Conservation (phyloP, 1,140 invertebrate species). For the Rhagoletis pomonella region DNA sequence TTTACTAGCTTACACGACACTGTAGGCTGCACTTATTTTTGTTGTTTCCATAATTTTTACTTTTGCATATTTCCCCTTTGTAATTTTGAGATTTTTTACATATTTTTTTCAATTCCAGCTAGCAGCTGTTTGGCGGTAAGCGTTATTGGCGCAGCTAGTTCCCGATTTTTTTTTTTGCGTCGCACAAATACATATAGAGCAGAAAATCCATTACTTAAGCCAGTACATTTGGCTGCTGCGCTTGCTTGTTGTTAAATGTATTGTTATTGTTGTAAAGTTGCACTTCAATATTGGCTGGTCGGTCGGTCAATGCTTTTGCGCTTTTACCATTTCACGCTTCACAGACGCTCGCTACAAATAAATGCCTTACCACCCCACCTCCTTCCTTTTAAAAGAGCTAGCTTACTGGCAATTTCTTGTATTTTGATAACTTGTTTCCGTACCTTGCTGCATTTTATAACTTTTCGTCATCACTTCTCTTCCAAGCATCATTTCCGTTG, state of each 20-base stretch:
- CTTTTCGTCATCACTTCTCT: not conserved
- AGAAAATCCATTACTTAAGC: slow-evolving; percentile 36
- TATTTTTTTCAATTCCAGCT: not conserved
- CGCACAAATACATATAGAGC: slow-evolving; percentile 18
- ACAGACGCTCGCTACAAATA: not conserved
- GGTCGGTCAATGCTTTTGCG: too few relatives aligned
- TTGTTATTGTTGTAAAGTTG: slow-evolving; percentile 42
- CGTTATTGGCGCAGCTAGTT: not conserved
- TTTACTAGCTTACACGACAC: not conserved
- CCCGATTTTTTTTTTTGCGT: not conserved
- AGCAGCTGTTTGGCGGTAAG: slow-evolving; percentile 32
- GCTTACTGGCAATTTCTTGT: not conserved
- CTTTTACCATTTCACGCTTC: slow-evolving; percentile 11
- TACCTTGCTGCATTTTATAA: not conserved
- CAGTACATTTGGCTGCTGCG: not conserved
- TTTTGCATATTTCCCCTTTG: not conserved
- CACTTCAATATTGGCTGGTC: slow-evolving; percentile 43
- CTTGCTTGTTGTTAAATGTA: slow-evolving; percentile 4
- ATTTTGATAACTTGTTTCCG: not conserved
- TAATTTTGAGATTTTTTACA: not conserved
- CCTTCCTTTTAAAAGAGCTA: not conserved
- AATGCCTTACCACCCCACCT: not conserved
- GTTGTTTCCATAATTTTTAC: not conserved
- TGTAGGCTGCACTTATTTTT: not conserved
- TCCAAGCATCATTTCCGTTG: not conserved